Percentiles rank a stretch among this genome's conserved stretches.
Evolutionary conservation across 2,888 invertebrate genomes (phyloP).

Genomic region (Danaus chrysippus): DNA sequence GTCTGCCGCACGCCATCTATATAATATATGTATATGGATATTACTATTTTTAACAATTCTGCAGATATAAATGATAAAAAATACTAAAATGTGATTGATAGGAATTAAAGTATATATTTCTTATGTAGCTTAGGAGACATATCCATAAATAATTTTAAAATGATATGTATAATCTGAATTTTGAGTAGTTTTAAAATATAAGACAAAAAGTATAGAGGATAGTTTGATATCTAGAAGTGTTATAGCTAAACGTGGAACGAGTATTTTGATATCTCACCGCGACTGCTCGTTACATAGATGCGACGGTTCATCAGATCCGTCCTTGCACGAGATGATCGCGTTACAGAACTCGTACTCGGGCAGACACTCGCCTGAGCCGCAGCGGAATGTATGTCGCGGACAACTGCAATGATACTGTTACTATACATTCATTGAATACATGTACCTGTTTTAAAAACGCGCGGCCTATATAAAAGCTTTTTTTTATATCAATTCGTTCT

Average conservation of each 20-base stretch:
- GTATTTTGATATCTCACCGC: conserved; percentile 45
- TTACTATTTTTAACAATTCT: no score
- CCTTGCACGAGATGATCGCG: conserved; percentile 90
- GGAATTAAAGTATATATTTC: no score
- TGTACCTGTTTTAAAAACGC: not conserved
- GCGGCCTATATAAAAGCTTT: not conserved
- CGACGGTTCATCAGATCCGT: conserved; percentile 94
- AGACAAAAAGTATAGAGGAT: no score
- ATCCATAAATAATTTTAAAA: no score
- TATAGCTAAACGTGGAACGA: not conserved
- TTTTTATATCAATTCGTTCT: not conserved
- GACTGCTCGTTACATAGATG: conserved; percentile 84
- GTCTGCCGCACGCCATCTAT: conserved; percentile 75
- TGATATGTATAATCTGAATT: no score
- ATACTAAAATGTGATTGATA: no score
- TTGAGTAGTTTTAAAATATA: no score
- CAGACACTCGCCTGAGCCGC: conserved; percentile 91
- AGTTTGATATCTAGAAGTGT: no score
- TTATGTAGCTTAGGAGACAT: no score
- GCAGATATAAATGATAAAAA: no score
- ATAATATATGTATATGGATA: not conserved
- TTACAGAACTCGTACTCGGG: conserved; percentile 96
- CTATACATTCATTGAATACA: not conserved
- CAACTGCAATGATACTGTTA: conserved; percentile 69
- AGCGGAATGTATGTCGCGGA: conserved; percentile 90